phyloP scores from a whole-genome alignment of 2,888 invertebrate species.

The Oithona nana region DNA sequence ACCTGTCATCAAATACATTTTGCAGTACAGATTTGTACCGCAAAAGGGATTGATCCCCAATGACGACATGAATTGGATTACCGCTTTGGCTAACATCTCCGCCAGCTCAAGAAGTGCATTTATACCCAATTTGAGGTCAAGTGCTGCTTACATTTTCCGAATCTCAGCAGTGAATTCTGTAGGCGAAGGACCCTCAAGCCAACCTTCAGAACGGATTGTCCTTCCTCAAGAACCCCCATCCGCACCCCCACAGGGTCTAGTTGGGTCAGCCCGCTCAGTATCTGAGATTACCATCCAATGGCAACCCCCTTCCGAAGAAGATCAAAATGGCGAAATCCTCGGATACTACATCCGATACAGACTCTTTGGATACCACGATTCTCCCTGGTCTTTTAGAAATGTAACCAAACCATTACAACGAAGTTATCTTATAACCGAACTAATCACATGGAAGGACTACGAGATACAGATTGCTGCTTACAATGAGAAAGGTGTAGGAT shows the following conservation, averaged over 20 bases:
- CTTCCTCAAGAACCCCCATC: constrained; percentile 96
- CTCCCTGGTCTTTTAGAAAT: constrained; percentile 77
- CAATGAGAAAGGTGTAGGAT: constrained; percentile 87
- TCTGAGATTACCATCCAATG: constrained; percentile 92
- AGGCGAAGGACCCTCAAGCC: constrained; percentile 78
- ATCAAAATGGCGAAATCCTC: constrained; percentile 79
- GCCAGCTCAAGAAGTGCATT: constrained; percentile 55
- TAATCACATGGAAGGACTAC: constrained; percentile 96
- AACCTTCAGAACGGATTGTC: constrained; percentile 68
- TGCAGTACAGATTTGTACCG: constrained; percentile 74
- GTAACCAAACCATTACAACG: constrained; percentile 70
- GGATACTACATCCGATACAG: constrained; percentile 84
- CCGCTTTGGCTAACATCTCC: constrained; percentile 65
- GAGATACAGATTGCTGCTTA: constrained; percentile 88
- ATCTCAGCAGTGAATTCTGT: constrained; percentile 92
- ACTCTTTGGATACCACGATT: constrained; percentile 63
- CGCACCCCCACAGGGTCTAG: constrained; percentile 81
- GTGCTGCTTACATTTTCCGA: constrained; percentile 85
- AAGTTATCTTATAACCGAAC: constrained; percentile 69
- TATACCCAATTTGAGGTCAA: constrained; percentile 70
- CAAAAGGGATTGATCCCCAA: constrained; percentile 57
- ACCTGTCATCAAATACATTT: constrained; percentile 72
- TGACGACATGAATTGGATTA: constrained; percentile 67
- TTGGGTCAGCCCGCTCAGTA: constrained; percentile 78
- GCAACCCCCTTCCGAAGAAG: constrained; percentile 81